Conservation (phyloP, 1,140 invertebrate genomes). For the Colletes gigas region DNA sequence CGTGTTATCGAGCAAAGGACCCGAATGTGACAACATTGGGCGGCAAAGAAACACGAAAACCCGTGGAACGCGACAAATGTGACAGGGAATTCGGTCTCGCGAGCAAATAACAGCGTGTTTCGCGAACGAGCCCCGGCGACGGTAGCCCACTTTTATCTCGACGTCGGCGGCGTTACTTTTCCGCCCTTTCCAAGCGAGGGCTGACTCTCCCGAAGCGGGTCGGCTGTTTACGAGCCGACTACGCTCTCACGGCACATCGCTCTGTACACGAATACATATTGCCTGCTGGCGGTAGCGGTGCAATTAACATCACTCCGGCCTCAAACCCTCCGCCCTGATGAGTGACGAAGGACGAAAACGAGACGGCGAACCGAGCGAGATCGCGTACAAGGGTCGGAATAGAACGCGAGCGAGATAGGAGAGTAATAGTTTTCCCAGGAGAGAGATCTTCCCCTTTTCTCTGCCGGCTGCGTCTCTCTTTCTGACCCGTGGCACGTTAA, state of each 20-base stretch:
- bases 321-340: constrained; percentile 57
- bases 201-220: background rate
- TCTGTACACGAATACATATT: constrained; percentile 68
- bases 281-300: constrained; percentile 67
- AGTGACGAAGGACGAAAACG: constrained; percentile 49
- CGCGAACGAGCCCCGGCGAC: background rate
- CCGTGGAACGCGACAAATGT: constrained; percentile 26
- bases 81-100: constrained; percentile 4
- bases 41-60: background rate
- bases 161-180: constrained; percentile 43
- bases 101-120: constrained; percentile 36
- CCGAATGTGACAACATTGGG: background rate
- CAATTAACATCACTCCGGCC: constrained; percentile 70
- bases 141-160: constrained; percentile 45
- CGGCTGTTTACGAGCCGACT: constrained; percentile 52
- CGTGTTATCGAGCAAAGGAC: background rate
- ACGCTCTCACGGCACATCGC: constrained; percentile 48
- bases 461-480: constrained; percentile 21
- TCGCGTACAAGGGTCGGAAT: background rate
- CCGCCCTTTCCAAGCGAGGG: constrained; percentile 17
- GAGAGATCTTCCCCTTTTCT: background rate
- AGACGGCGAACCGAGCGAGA: constrained; percentile 21
- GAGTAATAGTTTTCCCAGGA: constrained; percentile 64
- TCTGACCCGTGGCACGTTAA: constrained; percentile 32
- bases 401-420: constrained; percentile 31